Evolutionary conservation across 2,888 invertebrate genomes (phyloP).

Genomic region (Leptinotarsa tumamoca): DNA sequence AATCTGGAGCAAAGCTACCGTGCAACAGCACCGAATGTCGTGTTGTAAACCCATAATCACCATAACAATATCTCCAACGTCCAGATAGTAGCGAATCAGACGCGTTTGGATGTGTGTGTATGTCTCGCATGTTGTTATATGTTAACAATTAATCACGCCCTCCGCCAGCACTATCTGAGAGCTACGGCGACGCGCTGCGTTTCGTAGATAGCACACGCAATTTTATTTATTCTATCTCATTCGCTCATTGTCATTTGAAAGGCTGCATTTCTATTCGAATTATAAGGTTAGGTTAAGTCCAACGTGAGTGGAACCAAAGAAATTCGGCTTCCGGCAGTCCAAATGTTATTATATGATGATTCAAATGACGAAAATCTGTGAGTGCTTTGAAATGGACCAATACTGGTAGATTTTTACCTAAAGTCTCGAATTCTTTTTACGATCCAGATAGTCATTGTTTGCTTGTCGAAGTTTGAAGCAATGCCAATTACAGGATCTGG

Average conservation of each 20-base stretch:
- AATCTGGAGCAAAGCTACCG: constrained; percentile 10
- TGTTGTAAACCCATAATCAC: constrained; percentile 38
- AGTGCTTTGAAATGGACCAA: too few relatives aligned
- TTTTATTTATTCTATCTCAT: constrained; percentile 51
- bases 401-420: too few relatives aligned
- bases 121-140: constrained; percentile 39
- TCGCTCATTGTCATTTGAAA: background rate
- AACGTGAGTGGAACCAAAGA: too few relatives aligned
- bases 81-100: constrained; percentile 22
- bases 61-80: constrained; percentile 45
- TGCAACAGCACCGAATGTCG: constrained; percentile 25
- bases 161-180: constrained; percentile 49
- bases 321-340: too few relatives aligned
- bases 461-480: too few relatives aligned
- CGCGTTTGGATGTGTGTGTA: constrained; percentile 22
- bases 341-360: too few relatives aligned
- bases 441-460: too few relatives aligned
- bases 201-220: constrained; percentile 56
- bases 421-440: too few relatives aligned
- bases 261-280: background rate
- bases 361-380: too few relatives aligned
- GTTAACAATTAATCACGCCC: constrained; percentile 57
- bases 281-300: too few relatives aligned
- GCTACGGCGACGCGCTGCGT: constrained; percentile 49
- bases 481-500: too few relatives aligned